A percentile compares a stretch with the other conserved stretches of the same genome.
Conservation (phyloP, 2,797 vertebrate genomes). For the Melanogrammus aeglefinus region DNA sequence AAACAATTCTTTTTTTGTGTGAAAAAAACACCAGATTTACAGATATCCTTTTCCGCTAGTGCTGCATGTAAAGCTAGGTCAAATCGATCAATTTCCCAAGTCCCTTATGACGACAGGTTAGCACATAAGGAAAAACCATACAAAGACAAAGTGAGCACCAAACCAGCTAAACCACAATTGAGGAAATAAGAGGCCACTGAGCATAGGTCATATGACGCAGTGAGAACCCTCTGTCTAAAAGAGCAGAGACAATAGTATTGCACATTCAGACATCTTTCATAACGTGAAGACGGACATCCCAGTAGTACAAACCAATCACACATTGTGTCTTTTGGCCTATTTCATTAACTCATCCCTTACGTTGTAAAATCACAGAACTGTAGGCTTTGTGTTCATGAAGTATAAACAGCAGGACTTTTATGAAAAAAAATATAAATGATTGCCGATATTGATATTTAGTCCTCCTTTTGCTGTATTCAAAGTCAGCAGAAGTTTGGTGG, state of each 20-base stretch:
- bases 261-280: conserved; percentile 34
- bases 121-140: conserved; percentile 23
- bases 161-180: conserved; percentile 4
- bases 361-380: not conserved
- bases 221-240: conserved; percentile 9
- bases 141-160: not conserved
- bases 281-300: not conserved
- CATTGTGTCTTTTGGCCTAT: not conserved
- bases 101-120: conserved; percentile 8
- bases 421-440: not conserved
- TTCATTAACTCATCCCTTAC: not conserved
- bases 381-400: not conserved
- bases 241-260: conserved; percentile 43
- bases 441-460: not conserved
- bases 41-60: not conserved
- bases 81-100: not conserved
- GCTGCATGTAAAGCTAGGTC: not conserved
- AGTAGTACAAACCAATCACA: not conserved
- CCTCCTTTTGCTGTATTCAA: not conserved
- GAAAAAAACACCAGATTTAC: not conserved
- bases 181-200: conserved; percentile 8
- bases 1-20: not conserved
- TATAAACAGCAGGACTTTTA: not conserved
- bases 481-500: not conserved
- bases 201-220: not conserved